Conservation (phyloP, 2,113 vertebrate species). For the Prunella fulvescens region DNA sequence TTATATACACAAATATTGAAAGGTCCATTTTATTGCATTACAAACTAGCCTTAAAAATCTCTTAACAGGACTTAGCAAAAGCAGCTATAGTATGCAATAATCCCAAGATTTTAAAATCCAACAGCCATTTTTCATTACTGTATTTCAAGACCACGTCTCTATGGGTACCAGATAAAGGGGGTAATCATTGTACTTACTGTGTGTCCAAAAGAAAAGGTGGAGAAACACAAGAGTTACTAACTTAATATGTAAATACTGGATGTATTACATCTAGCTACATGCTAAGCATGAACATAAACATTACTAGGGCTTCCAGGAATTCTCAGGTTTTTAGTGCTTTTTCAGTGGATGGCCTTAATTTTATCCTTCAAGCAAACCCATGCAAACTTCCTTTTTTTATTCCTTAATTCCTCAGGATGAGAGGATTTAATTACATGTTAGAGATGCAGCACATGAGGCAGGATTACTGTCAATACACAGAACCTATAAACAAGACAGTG, state of each 20-base stretch:
- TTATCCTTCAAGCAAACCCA: not conserved
- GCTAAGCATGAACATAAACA: not conserved
- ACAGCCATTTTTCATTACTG: not conserved
- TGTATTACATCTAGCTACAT: not conserved
- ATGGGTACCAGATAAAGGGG: not conserved
- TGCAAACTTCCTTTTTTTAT: not conserved
- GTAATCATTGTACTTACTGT: not conserved
- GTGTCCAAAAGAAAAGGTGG: not conserved
- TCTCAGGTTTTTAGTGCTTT: not conserved
- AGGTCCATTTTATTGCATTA: not conserved
- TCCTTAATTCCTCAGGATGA: not conserved
- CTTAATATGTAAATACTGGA: not conserved
- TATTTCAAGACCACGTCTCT: not conserved
- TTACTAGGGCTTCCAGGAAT: not conserved
- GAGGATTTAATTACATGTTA: not conserved
- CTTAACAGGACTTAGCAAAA: not conserved
- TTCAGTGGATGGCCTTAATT: not conserved
- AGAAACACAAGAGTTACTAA: not conserved
- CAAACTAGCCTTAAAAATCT: not conserved
- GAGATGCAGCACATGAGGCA: not conserved
- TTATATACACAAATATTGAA: not conserved
- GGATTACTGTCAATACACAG: fast-evolving
- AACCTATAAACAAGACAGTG: not conserved
- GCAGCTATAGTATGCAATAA: not conserved
- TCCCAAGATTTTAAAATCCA: not conserved